Evolutionary conservation across 2,888 invertebrate species (phyloP).

Genomic region (Sminthurides aquaticus): DNA sequence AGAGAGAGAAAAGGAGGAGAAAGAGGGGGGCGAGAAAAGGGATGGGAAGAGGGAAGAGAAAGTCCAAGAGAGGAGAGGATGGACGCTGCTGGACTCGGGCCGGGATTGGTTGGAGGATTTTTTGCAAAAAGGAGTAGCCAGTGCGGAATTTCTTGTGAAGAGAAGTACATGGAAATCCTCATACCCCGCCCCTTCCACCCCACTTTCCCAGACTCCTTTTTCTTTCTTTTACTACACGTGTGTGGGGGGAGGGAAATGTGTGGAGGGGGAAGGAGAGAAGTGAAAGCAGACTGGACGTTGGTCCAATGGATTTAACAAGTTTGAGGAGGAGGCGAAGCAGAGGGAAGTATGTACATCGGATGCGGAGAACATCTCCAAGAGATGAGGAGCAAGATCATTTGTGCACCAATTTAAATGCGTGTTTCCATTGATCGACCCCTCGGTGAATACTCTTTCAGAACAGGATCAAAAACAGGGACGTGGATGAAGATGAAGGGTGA

Average conservation of each 20-base stretch:
- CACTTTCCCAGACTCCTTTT: background rate
- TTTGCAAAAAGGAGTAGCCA: background rate
- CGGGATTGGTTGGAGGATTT: background rate
- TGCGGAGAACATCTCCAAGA: background rate
- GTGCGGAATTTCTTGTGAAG: background rate
- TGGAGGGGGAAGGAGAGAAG: background rate
- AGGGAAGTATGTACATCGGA: background rate
- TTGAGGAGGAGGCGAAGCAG: too few relatives aligned
- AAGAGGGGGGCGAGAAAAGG: constrained; percentile 1
- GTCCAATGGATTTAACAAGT: background rate
- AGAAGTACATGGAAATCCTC: background rate
- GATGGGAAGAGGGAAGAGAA: too few relatives aligned
- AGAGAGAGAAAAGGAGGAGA: background rate
- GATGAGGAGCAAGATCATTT: background rate
- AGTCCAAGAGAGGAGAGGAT: too few relatives aligned
- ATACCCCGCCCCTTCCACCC: background rate
- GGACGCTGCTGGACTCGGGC: too few relatives aligned
- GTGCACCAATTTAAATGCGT: background rate
- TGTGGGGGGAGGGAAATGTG: background rate
- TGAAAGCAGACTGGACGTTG: background rate
- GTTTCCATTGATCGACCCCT: background rate
- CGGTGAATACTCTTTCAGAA: too few relatives aligned
- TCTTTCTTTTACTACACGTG: background rate
- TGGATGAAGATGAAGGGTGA: too few relatives aligned
- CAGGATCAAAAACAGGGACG: too few relatives aligned